Conservation (phyloP, 2,113 vertebrate species). For the Apaloderma vittatum region DNA sequence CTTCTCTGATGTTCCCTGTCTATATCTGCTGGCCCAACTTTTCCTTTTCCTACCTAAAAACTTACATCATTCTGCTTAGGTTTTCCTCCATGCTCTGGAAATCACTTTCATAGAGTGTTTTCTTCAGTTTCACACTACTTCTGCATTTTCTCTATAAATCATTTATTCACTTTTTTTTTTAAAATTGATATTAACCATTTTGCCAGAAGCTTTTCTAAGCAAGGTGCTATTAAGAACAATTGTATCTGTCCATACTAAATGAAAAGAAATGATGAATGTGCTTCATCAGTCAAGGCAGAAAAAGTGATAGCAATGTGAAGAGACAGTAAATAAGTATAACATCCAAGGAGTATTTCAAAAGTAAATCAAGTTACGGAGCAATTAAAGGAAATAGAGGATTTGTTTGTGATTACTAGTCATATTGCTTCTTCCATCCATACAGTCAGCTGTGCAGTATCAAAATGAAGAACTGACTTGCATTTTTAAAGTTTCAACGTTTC, state of each 20-base stretch:
- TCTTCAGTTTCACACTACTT: not conserved
- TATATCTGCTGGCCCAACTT: not conserved
- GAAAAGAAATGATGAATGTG: constrained; percentile 20
- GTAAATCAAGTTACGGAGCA: constrained; percentile 47
- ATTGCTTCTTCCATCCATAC: not conserved
- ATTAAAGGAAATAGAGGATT: constrained; percentile 48
- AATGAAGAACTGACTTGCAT: not conserved
- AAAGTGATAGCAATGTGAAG: not conserved
- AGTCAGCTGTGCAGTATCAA: not conserved
- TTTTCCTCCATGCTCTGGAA: not conserved
- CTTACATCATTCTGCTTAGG: not conserved
- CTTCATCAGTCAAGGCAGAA: constrained; percentile 17
- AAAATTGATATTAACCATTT: constrained; percentile 11
- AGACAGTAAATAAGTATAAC: constrained; percentile 25
- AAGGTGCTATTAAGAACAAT: not conserved
- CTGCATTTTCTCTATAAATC: not conserved
- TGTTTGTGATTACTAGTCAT: not conserved
- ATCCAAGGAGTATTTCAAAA: not conserved
- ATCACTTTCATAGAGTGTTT: not conserved
- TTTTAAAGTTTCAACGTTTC: not conserved
- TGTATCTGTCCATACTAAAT: not conserved
- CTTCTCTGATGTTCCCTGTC: not conserved
- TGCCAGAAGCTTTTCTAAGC: not conserved
- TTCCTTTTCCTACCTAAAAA: not conserved
- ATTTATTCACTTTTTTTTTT: not conserved